Percentiles rank a stretch among this genome's conserved stretches.
Conservation (phyloP, 1,140 invertebrate genomes). For the Spodoptera litura region DNA sequence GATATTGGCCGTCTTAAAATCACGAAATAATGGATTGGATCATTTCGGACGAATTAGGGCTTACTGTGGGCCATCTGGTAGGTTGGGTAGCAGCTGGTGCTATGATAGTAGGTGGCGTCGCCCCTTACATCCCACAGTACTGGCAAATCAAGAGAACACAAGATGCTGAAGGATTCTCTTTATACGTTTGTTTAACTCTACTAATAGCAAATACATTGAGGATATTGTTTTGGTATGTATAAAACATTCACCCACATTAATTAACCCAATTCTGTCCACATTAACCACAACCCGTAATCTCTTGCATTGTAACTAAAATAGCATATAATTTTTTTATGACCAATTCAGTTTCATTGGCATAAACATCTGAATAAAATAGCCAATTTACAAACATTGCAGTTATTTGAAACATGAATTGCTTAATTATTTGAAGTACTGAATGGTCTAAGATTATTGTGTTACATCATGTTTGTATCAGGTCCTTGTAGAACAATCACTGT, state of each 20-base stretch:
- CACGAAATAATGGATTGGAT: constrained; percentile 89
- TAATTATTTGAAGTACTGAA: too few species aligned
- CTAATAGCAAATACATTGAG: constrained; percentile 98
- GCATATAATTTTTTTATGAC: neutral
- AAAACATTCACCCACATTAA: too few species aligned
- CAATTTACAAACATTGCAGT: too few species aligned
- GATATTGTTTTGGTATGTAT: constrained; percentile 98
- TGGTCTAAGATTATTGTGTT: too few species aligned
- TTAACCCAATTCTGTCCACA: too few species aligned
- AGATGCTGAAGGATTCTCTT: constrained; percentile 98
- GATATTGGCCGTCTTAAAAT: neutral
- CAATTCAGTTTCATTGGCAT: too few species aligned
- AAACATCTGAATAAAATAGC: too few species aligned
- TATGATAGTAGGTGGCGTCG: constrained; percentile 96
- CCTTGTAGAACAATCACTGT: too few species aligned
- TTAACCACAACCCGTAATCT: too few species aligned
- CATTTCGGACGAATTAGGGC: constrained; percentile 89
- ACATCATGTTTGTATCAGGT: too few species aligned
- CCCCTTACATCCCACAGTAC: constrained; percentile 97
- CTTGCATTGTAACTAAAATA: too few species aligned
- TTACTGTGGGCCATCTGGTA: constrained; percentile 89
- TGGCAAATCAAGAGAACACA: constrained; percentile 95
- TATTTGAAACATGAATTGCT: too few species aligned
- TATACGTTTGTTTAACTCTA: constrained; percentile 97
- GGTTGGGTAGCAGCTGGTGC: constrained; percentile 90